Base-by-base conservation (phyloP, 2,797 vertebrate species). In the Semotilus atromaculatus region DNA sequence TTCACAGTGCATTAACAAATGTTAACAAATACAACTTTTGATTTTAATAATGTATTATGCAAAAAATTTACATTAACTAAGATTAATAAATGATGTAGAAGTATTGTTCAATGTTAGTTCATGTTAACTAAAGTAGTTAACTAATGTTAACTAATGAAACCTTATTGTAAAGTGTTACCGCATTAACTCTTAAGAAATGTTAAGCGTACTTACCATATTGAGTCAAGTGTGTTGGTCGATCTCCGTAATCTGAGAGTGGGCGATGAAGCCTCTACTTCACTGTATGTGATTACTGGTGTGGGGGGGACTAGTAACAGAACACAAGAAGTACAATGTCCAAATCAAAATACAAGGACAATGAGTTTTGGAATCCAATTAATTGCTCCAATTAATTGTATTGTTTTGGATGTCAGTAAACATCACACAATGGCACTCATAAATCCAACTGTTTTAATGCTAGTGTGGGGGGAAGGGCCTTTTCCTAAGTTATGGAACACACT, bases 221-320 rank as follows among this genome's bases (percentile, higher is more conserved):
- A 93, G 74, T 97, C 97, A 73, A 97, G 95, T 43, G 89, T 93
- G 90, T 94, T 93, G 71, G 90, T 90, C 43, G 91, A 94, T 92
- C 94, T 96, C 51, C 67, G 90, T 5, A 99, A 91, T 82, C 64
- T 94, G 85, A 99, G 88, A 19, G 78, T 93, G n/a, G 97, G 97
- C 11, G 88, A 34, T 74, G 92, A 93, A 77, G 93, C 92, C 85
- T 94, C 93, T 78, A 93, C 91, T 71, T 95, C 94, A 85, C 93
- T 88, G 91, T 96, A 97, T 80, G 93, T 90, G 86, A 97, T 88
- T 72, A 94, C 89, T 48, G 97, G 97, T 71, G 91, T 93, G 5
- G 91, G 93, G 36, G 96, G 96, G 77, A 92, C 98, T 99, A 7
- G 45, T 16, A 90, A 60, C 5, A 82, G 72, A 38, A 53, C 45